phyloP scores from a whole-genome alignment of 2,888 invertebrate genomes.

The Patella ulyssiponensis region DNA sequence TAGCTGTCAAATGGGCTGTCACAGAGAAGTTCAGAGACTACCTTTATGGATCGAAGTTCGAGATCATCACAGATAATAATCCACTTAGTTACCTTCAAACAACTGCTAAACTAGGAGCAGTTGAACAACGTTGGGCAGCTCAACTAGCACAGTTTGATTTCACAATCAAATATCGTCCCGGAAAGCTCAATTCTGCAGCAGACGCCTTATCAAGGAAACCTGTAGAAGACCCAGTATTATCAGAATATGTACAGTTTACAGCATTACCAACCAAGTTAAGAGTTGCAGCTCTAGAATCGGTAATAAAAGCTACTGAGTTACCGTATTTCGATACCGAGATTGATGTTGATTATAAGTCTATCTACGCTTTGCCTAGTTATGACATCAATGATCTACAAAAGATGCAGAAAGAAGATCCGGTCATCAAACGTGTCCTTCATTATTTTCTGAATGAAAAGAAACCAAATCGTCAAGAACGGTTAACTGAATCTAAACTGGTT shows the following conservation, averaged over 20 bases:
- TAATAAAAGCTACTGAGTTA: neutral
- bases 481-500: neutral
- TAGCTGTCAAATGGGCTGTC: conserved; percentile 43
- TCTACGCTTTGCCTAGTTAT: neutral
- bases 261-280: neutral
- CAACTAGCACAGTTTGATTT: conserved; percentile 41
- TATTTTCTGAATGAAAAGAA: neutral
- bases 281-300: neutral
- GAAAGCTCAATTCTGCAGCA: conserved; percentile 30
- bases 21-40: conserved; percentile 38
- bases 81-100: conserved; percentile 31
- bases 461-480: neutral
- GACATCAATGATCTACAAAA: conserved; percentile 2
- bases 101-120: conserved; percentile 40
- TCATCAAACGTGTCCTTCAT: neutral
- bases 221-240: neutral
- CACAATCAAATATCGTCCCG: conserved; percentile 37
- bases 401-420: neutral
- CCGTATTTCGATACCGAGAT: neutral
- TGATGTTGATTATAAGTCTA: neutral
- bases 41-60: conserved; percentile 32
- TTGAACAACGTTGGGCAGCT: conserved; percentile 42
- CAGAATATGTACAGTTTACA: neutral
- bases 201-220: conserved; percentile 29
- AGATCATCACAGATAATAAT: conserved; percentile 37